Evolutionary conservation across 2,113 vertebrate genomes (phyloP).

Genomic region (Aleadryas rufinucha): DNA sequence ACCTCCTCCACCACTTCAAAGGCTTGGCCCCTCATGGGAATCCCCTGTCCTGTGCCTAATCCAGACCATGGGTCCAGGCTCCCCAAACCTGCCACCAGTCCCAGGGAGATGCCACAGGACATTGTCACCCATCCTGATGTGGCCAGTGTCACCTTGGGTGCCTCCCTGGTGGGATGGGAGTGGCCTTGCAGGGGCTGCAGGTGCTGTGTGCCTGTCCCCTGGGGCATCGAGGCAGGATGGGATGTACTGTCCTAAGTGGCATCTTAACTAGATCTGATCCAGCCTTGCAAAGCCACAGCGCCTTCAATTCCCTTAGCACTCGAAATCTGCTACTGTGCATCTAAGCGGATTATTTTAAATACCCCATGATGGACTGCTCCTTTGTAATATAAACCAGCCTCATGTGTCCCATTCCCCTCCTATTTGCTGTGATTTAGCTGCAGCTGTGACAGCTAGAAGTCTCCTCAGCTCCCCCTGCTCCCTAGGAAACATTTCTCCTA

Average conservation of each 20-base stretch:
- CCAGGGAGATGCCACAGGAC: not conserved
- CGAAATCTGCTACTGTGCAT: slow-evolving; percentile 67
- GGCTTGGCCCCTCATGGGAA: not conserved
- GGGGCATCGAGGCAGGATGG: not conserved
- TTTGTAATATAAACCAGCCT: slow-evolving; percentile 68
- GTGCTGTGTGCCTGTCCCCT: not conserved
- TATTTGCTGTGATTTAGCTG: slow-evolving; percentile 57
- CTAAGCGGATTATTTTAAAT: slow-evolving; percentile 69
- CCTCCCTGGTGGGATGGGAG: not conserved
- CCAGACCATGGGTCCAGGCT: not conserved
- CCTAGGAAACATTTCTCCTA: not conserved
- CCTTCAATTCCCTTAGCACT: slow-evolving; percentile 66
- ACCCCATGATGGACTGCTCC: slow-evolving; percentile 66
- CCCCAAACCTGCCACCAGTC: not conserved
- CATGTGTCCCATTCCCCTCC: slow-evolving; percentile 59
- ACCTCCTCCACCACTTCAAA: not conserved
- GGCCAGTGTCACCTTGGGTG: not conserved
- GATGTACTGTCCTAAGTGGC: slow-evolving; percentile 46
- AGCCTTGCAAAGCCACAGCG: slow-evolving; percentile 58
- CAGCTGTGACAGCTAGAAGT: slow-evolving; percentile 45
- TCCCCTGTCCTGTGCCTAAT: not conserved
- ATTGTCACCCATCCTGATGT: not conserved
- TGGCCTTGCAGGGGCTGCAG: not conserved
- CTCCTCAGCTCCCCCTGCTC: not conserved
- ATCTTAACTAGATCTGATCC: slow-evolving; percentile 62